Base-by-base conservation (phyloP, 53 echinoderm and acorn worm genomes). In the Mesocentrotus franciscanus region DNA sequence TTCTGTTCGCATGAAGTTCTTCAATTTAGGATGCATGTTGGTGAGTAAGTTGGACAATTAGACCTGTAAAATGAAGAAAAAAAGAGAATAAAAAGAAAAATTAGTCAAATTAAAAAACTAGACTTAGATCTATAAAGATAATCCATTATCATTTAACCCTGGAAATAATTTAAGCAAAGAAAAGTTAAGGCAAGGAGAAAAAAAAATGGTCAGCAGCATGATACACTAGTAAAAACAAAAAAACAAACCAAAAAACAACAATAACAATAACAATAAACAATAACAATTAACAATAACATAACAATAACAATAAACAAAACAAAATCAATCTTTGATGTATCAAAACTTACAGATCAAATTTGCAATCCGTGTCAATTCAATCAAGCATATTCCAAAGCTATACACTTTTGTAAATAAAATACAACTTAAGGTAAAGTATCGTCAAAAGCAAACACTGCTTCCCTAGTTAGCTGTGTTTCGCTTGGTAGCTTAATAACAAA, bases 1-100 rank as follows among this genome's bases (percentile, higher is more conserved):
- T 94, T 94, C 95, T 62, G 85, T 85, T 55, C 95, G 34, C 95
- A 94, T 94, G 87, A 94, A 94, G 42, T 36, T 49, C 87, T 94
- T 94, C 87, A 85, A 35, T 94, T 94, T 94, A 2, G 95, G 95
- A 85, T 94, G 95, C 95, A 94, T 94, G 14, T 35, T 94, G 95
- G 13, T 74, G 2, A n/a, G 56, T 56, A 32, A 4, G 56, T 92
- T 87, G 87, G 24, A 87, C 60, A n/a, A 87, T 87, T 29, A 57
- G 56, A 87, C 56, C 58, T 87, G 58, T 27, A 42, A 22, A 42
- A 42, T 75, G 49, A 84, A 87, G 8, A 87, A 36, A 81, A 9
- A 39, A 39, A 39, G 42, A 81, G 81, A 22, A 39, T 10, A 18
- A 74, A 81, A 81, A 39, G 2, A 20, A 14, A 64, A 64, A 72